Percentiles rank a stretch among this genome's conserved stretches.
phyloP scores from a whole-genome alignment of 2,888 invertebrate genomes.

The Himalopsyche kuldschensis region DNA sequence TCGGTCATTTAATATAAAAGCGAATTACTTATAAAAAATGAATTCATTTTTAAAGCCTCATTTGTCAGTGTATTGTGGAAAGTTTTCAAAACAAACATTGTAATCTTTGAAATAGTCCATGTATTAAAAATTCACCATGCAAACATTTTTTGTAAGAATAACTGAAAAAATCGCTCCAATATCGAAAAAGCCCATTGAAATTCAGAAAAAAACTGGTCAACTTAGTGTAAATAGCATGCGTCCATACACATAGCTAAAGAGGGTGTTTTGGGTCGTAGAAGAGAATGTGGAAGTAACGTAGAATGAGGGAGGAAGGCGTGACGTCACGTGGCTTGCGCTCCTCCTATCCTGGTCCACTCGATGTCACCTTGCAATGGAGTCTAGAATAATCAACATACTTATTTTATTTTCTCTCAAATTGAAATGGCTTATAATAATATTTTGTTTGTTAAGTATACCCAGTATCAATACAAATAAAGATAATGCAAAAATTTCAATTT shows the following conservation, averaged over 20 bases:
- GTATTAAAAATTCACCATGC: neutral
- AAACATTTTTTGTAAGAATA: neutral
- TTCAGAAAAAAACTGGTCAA: slow-evolving; percentile 1
- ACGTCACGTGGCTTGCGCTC: slow-evolving; percentile 26
- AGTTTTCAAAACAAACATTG: too few species aligned
- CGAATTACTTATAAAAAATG: too few species aligned
- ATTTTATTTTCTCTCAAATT: too few species aligned
- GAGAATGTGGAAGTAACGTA: neutral
- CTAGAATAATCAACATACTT: neutral
- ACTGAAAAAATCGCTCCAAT: neutral
- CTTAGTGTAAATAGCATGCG: neutral
- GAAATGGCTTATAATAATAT: too few species aligned
- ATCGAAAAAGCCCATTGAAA: neutral
- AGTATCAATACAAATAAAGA: too few species aligned
- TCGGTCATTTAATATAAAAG: too few species aligned
- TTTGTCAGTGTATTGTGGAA: too few species aligned
- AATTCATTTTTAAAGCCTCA: too few species aligned
- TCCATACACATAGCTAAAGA: neutral
- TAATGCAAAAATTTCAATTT: too few species aligned
- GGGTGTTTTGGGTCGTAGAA: neutral
- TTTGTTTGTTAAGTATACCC: too few species aligned
- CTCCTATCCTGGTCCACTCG: neutral
- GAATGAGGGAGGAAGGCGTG: slow-evolving; percentile 8
- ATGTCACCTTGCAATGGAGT: neutral
- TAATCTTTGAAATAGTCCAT: too few species aligned